phyloP scores from a whole-genome alignment of 2,113 vertebrate genomes.

The Micronycteris hirsuta region DNA sequence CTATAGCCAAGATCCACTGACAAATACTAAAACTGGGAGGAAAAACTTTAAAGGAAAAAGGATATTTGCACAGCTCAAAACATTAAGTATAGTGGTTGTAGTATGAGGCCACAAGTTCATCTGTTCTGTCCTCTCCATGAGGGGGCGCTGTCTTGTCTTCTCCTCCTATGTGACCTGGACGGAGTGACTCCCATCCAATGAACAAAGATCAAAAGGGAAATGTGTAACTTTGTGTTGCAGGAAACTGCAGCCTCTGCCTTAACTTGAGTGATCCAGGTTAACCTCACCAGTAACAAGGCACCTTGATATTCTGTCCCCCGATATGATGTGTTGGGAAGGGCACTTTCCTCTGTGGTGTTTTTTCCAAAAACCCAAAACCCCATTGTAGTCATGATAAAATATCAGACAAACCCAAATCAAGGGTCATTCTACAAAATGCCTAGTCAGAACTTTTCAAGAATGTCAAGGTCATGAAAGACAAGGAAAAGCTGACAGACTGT shows the following conservation, averaged over 20 bases:
- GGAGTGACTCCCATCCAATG: neutral
- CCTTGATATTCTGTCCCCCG: neutral
- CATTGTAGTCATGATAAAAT: accelerated
- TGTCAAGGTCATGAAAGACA: neutral
- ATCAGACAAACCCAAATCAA: neutral
- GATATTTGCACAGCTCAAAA: too few species aligned
- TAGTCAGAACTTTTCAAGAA: neutral
- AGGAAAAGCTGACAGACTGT: too few species aligned
- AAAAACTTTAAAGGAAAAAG: neutral
- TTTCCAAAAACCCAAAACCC: neutral
- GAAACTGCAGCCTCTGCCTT: neutral
- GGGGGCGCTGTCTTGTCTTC: accelerated
- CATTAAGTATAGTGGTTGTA: neutral
- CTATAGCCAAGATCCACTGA: neutral
- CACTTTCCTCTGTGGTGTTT: neutral
- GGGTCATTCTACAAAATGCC: neutral
- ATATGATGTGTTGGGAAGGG: neutral
- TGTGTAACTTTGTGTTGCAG: neutral
- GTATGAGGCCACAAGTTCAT: accelerated
- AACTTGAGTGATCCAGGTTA: neutral
- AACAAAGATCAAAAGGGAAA: neutral
- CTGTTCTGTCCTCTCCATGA: neutral
- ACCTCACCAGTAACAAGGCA: neutral
- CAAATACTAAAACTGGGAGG: neutral
- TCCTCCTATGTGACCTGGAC: too few species aligned